Base-by-base conservation (phyloP, 1,140 invertebrate genomes). In the Lerema accius region DNA sequence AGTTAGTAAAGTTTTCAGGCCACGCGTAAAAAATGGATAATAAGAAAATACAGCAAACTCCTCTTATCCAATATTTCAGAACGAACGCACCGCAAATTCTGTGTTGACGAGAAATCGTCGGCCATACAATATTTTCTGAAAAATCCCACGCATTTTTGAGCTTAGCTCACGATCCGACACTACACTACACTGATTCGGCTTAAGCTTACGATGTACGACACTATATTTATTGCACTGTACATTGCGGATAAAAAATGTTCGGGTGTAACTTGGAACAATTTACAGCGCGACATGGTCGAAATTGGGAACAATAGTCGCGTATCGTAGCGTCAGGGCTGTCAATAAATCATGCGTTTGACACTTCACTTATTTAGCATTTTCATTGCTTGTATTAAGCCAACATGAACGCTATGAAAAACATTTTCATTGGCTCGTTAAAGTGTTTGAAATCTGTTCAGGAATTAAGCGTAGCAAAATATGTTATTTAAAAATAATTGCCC, bases 261-360 rank as follows among this genome's bases (percentile, higher is more conserved):
- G 42, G 17, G n/a, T 11, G 50, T 53, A 28, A 53, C 50, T 53
- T 53, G 50, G 50, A 53, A 53, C 56, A 63, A 68, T 71, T 73
- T 73, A 66, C 53, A 62, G 46, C 61, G 39, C 55, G n/a, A 56
- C 37, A 67, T 69, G 53, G 43, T 59, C 50, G 60, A 67, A 71
- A 76, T 73, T 70, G 61, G 48, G 65, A 71, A 79, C 73, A 79
- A 74, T 71, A 59, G 55, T 62, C 37, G 37, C 56, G 13, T 35
- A 13, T 32, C 19, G 50, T 39, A 15, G n/a, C 14, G 61, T 53
- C 59, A 35, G 40, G 43, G 39, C 55, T 73, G 73, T 76, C 69
- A 69, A 76, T 76, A 72, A 67, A 73, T 78, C 69, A 78, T 66
- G 48, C 43, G 65, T 37, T 49, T 70, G 67, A 66, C 69, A 69